Evolutionary conservation across 2,113 vertebrate genomes (phyloP).

Genomic region (Melanerpes aurifrons): DNA sequence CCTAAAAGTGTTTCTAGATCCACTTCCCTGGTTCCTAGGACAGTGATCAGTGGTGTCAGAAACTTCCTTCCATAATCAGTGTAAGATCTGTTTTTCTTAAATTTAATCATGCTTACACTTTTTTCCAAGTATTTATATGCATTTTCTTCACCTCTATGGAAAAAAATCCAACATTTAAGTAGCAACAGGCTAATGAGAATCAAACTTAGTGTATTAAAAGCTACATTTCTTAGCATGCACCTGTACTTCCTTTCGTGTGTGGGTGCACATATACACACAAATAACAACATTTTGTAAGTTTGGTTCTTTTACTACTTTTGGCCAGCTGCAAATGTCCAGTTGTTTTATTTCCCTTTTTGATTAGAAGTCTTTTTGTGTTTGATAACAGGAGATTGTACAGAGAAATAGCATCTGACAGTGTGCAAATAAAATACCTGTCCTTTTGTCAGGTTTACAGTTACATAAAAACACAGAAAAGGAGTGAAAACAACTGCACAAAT

Average conservation of each 20-base stretch:
- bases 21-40: not conserved
- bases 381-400: not conserved
- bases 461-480: not conserved
- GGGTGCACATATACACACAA: not conserved
- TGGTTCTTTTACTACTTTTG: not conserved
- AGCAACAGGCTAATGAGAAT: not conserved
- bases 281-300: not conserved
- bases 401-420: not conserved
- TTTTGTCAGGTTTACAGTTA: slow-evolving; percentile 27
- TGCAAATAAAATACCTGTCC: slow-evolving; percentile 41
- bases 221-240: not conserved
- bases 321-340: not conserved
- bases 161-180: not conserved
- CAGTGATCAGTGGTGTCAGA: not conserved
- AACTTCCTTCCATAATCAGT: not conserved
- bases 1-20: not conserved
- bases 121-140: not conserved
- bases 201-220: not conserved
- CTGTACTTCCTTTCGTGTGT: not conserved
- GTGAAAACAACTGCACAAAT: not conserved
- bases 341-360: not conserved
- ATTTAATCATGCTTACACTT: not conserved
- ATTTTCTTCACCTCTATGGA: not conserved
- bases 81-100: not conserved
- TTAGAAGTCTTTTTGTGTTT: not conserved